phyloP scores from a whole-genome alignment of 2,113 vertebrate species.

The Loxodonta africana region DNA sequence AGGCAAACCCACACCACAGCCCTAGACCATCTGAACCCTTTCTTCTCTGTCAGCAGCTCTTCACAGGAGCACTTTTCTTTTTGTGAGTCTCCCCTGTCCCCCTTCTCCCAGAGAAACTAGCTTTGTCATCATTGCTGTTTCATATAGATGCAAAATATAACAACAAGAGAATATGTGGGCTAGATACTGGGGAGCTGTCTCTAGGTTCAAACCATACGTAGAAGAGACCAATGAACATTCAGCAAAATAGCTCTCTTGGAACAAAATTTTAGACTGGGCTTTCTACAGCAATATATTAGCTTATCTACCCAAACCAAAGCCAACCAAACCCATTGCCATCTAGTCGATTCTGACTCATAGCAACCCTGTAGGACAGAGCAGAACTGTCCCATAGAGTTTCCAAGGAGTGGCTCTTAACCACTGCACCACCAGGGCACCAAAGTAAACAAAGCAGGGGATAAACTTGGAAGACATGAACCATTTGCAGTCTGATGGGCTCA shows the following conservation, averaged over 20 bases:
- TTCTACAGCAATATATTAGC: background rate
- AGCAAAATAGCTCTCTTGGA: background rate
- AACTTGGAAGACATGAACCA: background rate
- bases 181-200: background rate
- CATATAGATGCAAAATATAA: background rate
- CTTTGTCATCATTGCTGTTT: accelerated
- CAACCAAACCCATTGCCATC: too few species aligned
- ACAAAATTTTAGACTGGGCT: background rate
- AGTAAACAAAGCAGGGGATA: background rate
- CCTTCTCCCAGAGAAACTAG: background rate
- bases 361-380: too few species aligned
- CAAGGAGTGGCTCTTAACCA: too few species aligned
- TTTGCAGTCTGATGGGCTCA: too few species aligned
- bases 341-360: too few species aligned
- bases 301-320: background rate
- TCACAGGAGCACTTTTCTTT: background rate
- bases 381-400: too few species aligned
- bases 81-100: background rate
- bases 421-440: too few species aligned
- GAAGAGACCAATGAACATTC: background rate
- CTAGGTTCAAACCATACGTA: background rate
- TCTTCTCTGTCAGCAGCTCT: background rate
- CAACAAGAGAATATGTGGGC: background rate
- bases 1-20: background rate
- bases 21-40: accelerated